These are phyloP conservation scores for Mycalesis mineus DNA, from an alignment of 2,888 invertebrate genomes.

Conservation along the genomic window DNA sequence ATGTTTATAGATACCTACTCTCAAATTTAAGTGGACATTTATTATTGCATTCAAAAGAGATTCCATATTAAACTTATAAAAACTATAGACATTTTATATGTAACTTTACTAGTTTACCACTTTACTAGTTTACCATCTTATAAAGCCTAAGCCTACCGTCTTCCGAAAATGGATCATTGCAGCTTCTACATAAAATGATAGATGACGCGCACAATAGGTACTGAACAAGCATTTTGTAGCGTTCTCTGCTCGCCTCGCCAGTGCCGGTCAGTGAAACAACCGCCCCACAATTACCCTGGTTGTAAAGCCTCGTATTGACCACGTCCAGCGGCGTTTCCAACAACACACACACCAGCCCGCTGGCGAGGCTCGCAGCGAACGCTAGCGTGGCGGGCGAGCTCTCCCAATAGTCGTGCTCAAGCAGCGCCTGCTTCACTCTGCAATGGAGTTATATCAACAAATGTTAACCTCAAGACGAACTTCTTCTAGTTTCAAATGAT, in stretches of 20 bases:
- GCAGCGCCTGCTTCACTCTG: slow-evolving; percentile 60
- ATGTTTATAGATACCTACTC: too few relatives aligned
- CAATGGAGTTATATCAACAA: slow-evolving; percentile 33
- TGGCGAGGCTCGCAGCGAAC: slow-evolving; percentile 84
- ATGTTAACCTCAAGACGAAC: not conserved
- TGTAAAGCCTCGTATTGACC: slow-evolving; percentile 89
- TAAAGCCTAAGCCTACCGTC: too few relatives aligned
- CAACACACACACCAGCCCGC: slow-evolving; percentile 85
- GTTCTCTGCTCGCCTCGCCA: slow-evolving; percentile 1
- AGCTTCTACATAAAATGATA: too few relatives aligned
- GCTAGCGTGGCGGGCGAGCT: slow-evolving; percentile 80
- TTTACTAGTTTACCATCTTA: too few relatives aligned
- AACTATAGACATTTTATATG: too few relatives aligned
- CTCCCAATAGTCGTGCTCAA: slow-evolving; percentile 52
- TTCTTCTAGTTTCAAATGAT: too few relatives aligned
- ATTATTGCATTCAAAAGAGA: too few relatives aligned
- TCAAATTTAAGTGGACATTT: too few relatives aligned
- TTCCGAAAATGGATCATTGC: too few relatives aligned
- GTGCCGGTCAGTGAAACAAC: not conserved
- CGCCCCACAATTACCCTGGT: slow-evolving; percentile 82
- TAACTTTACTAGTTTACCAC: too few relatives aligned
- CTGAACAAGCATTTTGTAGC: not conserved
- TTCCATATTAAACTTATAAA: too few relatives aligned
- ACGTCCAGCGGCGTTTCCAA: slow-evolving; percentile 94
- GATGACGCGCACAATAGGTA: too few relatives aligned